Evolutionary conservation across 2,888 invertebrate species (phyloP), one percentile per base, ranked within the genome.

Genomic region (Drosophila pseudotalamancana): DNA sequence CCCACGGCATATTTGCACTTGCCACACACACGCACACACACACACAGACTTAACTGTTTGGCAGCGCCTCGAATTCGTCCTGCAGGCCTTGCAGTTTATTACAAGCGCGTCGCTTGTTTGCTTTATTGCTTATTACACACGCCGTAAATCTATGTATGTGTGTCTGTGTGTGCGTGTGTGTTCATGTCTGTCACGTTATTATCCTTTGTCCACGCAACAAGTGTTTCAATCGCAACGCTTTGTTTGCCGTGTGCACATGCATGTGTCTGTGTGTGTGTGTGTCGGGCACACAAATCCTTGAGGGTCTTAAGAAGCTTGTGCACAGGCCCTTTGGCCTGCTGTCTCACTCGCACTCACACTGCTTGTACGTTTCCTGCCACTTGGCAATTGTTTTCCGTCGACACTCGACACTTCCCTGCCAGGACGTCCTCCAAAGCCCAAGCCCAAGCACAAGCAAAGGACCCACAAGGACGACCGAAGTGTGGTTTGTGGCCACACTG

Each of bases 271-370:
- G 9, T 9, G 25, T 27, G 25, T 6, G 64, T n/a, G 16, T 25
- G 19, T 29, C 45, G 35, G 31, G 25, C 56, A 48, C 53, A 66
- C 53, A 59, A 74, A 81, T 87, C 84, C 89, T 88, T 81, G 75
- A 82, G 82, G 77, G 75, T 69, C 78, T 78, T 83, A 89, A 89
- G 89, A 81, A 84, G 87, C 87, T 89, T 89, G 74, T 77, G 59
- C 74, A 53, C 62, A 70, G 68, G 75, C 57, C 68, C 53, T 65
- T 78, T 72, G 54, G 43, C 48, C 32, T 35, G 18, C 48, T 11
- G 5, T 27, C 69, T 31, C 35, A 11, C 54, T 35, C 59, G 11
- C 25, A 18, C 25, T n/a, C 5, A 3, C 11, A 4, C 23, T 31
- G 11, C 39, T 14, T 16, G 27, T 2, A 12, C 12, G 6, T 25